Base-by-base conservation (phyloP, 2,888 invertebrate genomes). In the Leucophenga montana region DNA sequence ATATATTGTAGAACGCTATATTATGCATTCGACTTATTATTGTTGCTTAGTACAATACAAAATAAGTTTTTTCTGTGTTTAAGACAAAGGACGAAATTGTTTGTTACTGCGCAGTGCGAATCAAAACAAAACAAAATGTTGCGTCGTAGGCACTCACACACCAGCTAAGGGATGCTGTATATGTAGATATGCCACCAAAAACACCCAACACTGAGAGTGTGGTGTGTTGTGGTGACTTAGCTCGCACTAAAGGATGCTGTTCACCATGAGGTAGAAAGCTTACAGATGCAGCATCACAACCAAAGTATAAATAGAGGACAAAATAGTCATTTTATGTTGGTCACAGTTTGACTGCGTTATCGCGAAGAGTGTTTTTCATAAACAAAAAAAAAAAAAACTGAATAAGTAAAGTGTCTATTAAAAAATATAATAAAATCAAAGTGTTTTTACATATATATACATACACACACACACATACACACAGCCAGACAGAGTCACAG, bases 271-370 rank as follows among this genome's bases (percentile, higher is more conserved):
- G 39, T 11, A 3, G 8, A 39, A 39, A 18, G 44, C 33, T 57
- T 31, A 31, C 31, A 14, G 31, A 27, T 31, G 27, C 4, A 57
- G 11, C 57, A 11, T 22, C 31, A 27, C 6, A 27, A 27, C n/a
- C 13, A 57, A 9, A 11, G 27, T 57, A 57, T 57, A 57, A 57
- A 57, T 57, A 57, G 13, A 1, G n/a, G 11, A 27, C 57, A 57
- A 18, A 1, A 8, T 39, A 39, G 27, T 27, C 27, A 14, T 22
- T 3, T 57, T n/a, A 56, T 56, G 16, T 31, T 57, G n/a, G n/a
- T 27, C 22, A 13, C 57, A 57, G 57, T 57, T 31, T 27, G n/a
- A 14, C 31, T 11, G 31, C n/a, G 31, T 8, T 22, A 8, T 57
- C 57, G 31, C n/a, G 18, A 5, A 14, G 14, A 22, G n/a, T 57